Conservation (phyloP, 2,888 invertebrate species). For the Drosophila sordidula region DNA sequence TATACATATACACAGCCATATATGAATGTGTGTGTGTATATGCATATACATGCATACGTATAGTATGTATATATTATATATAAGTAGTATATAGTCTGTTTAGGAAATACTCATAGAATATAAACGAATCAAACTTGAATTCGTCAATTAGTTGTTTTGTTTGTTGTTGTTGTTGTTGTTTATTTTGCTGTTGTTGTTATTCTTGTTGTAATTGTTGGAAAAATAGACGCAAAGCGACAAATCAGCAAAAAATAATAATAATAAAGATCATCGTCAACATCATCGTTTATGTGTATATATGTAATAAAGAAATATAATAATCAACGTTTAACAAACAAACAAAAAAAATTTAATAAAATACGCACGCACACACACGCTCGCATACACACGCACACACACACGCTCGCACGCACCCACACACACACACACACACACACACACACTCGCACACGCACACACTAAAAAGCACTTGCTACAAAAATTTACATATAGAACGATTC, state of each 20-base stretch:
- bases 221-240: slow-evolving; percentile 25
- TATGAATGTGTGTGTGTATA: slow-evolving; percentile 24
- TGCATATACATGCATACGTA: slow-evolving; percentile 58
- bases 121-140: slow-evolving; percentile 52
- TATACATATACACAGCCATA: slow-evolving; percentile 31
- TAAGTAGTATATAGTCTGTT: slow-evolving; percentile 69
- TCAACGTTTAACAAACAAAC: slow-evolving; percentile 73
- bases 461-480: slow-evolving; percentile 23
- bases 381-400: slow-evolving; percentile 9
- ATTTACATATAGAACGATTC: slow-evolving; percentile 31
- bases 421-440: slow-evolving; percentile 8
- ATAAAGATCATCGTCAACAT: slow-evolving; percentile 8
- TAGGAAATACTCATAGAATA: slow-evolving; percentile 75
- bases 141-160: slow-evolving; percentile 47
- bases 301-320: slow-evolving; percentile 67
- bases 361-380: slow-evolving; percentile 18
- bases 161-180: slow-evolving; percentile 9
- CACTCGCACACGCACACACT: slow-evolving; percentile 10
- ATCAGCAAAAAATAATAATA: slow-evolving; percentile 25
- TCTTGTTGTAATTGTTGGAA: slow-evolving; percentile 21
- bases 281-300: slow-evolving; percentile 43
- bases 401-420: slow-evolving; percentile 8
- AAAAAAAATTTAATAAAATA: slow-evolving; percentile 44
- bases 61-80: slow-evolving; percentile 44
- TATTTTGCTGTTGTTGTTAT: slow-evolving; percentile 1